Evolutionary conservation across 92 coral and sea anemone genomes (phyloP), one percentile per base, ranked within the genome.

Genomic region (Actinernus sp.): DNA sequence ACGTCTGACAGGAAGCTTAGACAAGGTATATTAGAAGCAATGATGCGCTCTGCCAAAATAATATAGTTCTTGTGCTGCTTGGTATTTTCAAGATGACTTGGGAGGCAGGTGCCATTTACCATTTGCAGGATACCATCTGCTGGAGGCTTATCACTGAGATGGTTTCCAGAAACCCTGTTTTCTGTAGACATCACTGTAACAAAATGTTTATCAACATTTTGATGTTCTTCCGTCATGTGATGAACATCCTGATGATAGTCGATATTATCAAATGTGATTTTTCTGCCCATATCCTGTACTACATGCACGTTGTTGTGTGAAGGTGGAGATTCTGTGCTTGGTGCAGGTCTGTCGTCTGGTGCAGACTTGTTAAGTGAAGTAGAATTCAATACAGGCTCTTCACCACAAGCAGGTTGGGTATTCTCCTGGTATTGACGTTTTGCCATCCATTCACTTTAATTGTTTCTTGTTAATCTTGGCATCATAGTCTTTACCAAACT

Each of bases 181-280:
- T 21, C 60, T n/a, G 29, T 45, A 4, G 69, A 43, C 26, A 63
- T 63, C 29, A 67, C 28, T 14, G 68, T 84, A 73, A 73, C 77
- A 25, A 31, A 84, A 62, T 84, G 85, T 22, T 66, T 58, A 33
- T 84, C 81, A 26, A 58, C 63, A 69, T 61, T 84, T 44, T 83
- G 89, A 31, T 75, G 83, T 70, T 65, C 66, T 47, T 71, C 76
- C 10, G 85, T 77, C 85, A 84, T 84, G 25, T 55, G 33, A 61
- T 85, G 91, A 21, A 71, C 80, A 24, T 80, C 80, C n/a, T 80
- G 74, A 5, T 30, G 23, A 32, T 63, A 71, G 45, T 62, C 87
- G 2, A 80, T 51, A 27, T 80, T 80, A 55, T 62, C 74, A 48
- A 80, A 71, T 22, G 51, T 56, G 8, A 71, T 29, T 47, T 80